Percentiles rank a stretch among this genome's conserved stretches.
phyloP scores from a whole-genome alignment of 2,888 invertebrate genomes.

The Antheraea assamensis region DNA sequence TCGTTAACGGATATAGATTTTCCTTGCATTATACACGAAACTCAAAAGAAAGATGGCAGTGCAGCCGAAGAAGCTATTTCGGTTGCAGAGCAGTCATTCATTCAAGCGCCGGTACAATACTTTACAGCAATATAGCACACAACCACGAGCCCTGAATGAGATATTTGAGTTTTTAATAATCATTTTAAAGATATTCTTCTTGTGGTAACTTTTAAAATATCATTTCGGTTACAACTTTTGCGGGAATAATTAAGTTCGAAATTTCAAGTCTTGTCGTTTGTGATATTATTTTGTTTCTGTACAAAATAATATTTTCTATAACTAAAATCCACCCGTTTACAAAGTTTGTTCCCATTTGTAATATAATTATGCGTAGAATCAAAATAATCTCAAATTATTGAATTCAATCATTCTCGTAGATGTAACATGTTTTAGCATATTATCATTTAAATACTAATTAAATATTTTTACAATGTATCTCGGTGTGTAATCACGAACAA shows the following conservation, averaged over 20 bases:
- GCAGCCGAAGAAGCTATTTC: conserved; percentile 58
- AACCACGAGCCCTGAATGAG: conserved; percentile 48
- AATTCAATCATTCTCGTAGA: neutral
- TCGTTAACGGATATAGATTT: conserved; percentile 57
- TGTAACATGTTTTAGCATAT: neutral
- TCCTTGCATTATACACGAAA: conserved; percentile 58
- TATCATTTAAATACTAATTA: too few species aligned
- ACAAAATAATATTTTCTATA: neutral
- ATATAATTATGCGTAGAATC: neutral
- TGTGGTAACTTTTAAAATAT: neutral
- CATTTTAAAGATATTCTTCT: neutral
- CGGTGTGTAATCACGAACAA: too few species aligned
- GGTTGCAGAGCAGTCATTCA: conserved; percentile 64
- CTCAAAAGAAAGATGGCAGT: conserved; percentile 58
- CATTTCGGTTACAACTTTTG: neutral
- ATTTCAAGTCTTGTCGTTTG: too few species aligned
- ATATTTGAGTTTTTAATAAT: neutral
- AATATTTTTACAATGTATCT: too few species aligned
- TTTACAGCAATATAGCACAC: conserved; percentile 45
- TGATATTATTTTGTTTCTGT: neutral
- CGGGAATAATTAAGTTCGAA: too few species aligned
- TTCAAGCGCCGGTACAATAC: conserved; percentile 41
- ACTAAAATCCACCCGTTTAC: neutral
- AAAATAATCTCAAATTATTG: neutral
- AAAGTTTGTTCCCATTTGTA: neutral